These are phyloP conservation scores for Caerostris extrusa DNA, from an alignment of 1,140 invertebrate genomes.

Conservation along the genomic window DNA sequence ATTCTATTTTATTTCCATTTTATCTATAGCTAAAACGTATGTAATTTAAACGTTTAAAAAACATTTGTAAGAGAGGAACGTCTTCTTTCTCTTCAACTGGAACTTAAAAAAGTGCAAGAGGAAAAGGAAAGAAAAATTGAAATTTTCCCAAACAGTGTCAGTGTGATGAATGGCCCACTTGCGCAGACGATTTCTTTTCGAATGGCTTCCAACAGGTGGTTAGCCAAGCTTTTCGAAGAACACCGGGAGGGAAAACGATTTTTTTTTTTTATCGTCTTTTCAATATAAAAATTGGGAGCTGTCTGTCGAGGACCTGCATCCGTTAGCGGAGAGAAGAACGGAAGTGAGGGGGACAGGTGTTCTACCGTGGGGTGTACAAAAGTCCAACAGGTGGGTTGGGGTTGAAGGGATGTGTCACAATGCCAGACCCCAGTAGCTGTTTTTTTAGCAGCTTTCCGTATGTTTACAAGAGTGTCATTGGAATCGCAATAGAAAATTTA, in stretches of 20 bases:
- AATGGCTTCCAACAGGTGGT: constrained; percentile 40
- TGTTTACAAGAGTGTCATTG: too few species aligned
- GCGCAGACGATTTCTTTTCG: not conserved
- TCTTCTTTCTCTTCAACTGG: too few species aligned
- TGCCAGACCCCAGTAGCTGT: not conserved
- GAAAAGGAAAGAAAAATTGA: not conserved
- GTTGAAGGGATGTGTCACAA: not conserved
- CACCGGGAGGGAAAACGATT: not conserved
- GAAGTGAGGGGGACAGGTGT: constrained; percentile 50
- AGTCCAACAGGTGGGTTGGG: too few species aligned
- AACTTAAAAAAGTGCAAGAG: not conserved
- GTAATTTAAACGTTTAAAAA: too few species aligned
- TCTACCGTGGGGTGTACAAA: not conserved
- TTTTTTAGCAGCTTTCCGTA: too few species aligned
- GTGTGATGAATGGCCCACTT: not conserved
- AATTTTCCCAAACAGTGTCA: not conserved
- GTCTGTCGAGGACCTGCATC: not conserved
- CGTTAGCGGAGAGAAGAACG: not conserved
- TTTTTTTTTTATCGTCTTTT: not conserved
- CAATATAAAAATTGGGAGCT: too few species aligned
- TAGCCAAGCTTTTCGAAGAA: constrained; percentile 47
- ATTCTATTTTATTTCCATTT: too few species aligned
- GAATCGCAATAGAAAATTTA: too few species aligned
- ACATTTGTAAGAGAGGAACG: too few species aligned
- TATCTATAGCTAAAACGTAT: too few species aligned